Conservation (phyloP, 2,113 vertebrate species). For the Ophthalmolycus amberensis region DNA sequence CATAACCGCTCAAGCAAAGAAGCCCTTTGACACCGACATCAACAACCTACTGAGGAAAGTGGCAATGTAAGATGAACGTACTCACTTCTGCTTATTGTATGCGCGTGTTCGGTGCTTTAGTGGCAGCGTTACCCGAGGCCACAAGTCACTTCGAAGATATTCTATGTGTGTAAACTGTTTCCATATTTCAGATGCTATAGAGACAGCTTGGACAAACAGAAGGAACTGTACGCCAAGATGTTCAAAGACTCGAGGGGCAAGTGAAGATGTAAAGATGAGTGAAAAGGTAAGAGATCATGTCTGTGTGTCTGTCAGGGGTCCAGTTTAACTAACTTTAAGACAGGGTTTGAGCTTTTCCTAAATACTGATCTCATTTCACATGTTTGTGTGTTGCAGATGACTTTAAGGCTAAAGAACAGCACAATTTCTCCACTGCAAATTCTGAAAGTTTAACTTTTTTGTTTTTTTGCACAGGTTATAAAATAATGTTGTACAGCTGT, state of each 20-base stretch:
- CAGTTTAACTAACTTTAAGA: background rate
- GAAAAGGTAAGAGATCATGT: slow-evolving; percentile 22
- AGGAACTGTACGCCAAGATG: slow-evolving; percentile 81
- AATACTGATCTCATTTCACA: background rate
- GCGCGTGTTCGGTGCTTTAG: background rate
- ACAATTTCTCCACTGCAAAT: background rate
- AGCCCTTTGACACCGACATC: slow-evolving; percentile 90
- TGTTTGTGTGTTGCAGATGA: slow-evolving; percentile 46
- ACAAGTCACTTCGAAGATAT: background rate
- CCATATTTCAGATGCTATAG: slow-evolving; percentile 71
- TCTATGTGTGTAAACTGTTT: background rate
- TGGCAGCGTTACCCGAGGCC: background rate
- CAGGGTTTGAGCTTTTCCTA: background rate
- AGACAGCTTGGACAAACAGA: slow-evolving; percentile 79
- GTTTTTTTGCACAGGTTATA: background rate
- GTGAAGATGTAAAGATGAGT: slow-evolving; percentile 45
- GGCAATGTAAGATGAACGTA: slow-evolving; percentile 81
- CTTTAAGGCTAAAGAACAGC: background rate
- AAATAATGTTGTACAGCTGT: background rate
- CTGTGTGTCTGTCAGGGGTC: background rate
- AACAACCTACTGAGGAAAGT: slow-evolving; percentile 89
- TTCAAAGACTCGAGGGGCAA: slow-evolving; percentile 56
- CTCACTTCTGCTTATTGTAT: background rate
- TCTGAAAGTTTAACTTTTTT: background rate
- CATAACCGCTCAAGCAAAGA: slow-evolving; percentile 84